Percentiles rank a stretch among this genome's conserved stretches.
Evolutionary conservation across 2,113 vertebrate species (phyloP).

Genomic region (Corvus cornix): DNA sequence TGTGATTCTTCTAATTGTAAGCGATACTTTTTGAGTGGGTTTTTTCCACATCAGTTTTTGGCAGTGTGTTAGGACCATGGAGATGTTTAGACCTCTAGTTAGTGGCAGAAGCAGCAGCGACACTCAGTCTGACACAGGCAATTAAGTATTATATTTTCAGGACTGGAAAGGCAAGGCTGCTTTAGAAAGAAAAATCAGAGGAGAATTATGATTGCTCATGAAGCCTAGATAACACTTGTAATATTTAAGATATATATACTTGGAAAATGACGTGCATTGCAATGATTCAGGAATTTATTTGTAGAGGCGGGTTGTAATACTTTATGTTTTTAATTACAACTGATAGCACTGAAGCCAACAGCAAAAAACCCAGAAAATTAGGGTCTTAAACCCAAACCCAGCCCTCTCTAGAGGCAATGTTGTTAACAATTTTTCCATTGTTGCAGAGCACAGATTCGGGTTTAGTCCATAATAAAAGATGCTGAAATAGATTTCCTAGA

Average conservation of each 20-base stretch:
- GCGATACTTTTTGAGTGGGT: rapidly evolving
- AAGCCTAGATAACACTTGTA: background rate
- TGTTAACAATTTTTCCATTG: background rate
- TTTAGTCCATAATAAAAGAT: background rate
- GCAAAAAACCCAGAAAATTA: slow-evolving; percentile 1
- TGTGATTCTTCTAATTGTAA: background rate
- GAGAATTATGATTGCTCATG: background rate
- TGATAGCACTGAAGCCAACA: background rate
- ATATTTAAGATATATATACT: background rate
- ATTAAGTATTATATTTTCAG: background rate
- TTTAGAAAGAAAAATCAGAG: background rate
- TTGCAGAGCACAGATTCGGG: background rate
- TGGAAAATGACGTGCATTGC: background rate
- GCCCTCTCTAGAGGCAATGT: background rate
- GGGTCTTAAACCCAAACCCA: background rate
- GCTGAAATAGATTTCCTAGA: slow-evolving; percentile 9
- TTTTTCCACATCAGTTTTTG: background rate
- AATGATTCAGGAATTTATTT: background rate
- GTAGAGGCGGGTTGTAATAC: background rate
- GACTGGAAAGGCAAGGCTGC: background rate
- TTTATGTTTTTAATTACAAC: background rate
- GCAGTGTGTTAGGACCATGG: background rate
- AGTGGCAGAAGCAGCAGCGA: background rate
- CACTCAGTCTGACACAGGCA: background rate
- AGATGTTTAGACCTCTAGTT: background rate